phyloP scores from a whole-genome alignment of 2,113 vertebrate genomes.

The Phocoena phocoena region DNA sequence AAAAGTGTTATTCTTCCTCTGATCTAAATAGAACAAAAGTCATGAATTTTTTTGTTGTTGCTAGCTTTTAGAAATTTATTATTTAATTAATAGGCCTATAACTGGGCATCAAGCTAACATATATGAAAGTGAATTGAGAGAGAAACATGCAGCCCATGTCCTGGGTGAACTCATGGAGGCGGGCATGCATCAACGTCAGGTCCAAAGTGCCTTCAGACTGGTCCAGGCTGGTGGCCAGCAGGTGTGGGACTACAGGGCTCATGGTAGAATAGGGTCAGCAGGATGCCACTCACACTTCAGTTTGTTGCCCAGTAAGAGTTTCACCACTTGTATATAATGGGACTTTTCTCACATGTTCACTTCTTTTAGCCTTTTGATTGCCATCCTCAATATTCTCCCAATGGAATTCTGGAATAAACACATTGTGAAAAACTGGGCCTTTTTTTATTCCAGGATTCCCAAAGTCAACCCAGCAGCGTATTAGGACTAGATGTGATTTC shows the following conservation, averaged over 20 bases:
- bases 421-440: background rate
- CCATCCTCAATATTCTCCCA: background rate
- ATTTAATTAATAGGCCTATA: background rate
- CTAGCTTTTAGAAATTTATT: background rate
- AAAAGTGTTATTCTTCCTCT: slow-evolving; percentile 22
- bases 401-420: background rate
- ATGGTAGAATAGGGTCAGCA: fast-evolving
- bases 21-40: background rate
- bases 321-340: background rate
- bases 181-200: fast-evolving
- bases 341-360: background rate
- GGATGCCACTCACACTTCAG: fast-evolving
- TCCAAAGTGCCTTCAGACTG: background rate
- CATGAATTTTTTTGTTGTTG: background rate
- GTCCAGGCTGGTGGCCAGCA: no score
- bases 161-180: background rate
- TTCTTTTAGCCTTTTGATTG: background rate
- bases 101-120: background rate
- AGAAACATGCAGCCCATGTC: fast-evolving
- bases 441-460: background rate
- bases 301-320: background rate
- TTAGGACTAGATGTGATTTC: background rate
- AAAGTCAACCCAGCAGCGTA: background rate
- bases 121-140: background rate
- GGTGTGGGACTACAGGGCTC: fast-evolving